Conservation (phyloP, 1,140 invertebrate genomes). For the Anastrepha ludens region DNA sequence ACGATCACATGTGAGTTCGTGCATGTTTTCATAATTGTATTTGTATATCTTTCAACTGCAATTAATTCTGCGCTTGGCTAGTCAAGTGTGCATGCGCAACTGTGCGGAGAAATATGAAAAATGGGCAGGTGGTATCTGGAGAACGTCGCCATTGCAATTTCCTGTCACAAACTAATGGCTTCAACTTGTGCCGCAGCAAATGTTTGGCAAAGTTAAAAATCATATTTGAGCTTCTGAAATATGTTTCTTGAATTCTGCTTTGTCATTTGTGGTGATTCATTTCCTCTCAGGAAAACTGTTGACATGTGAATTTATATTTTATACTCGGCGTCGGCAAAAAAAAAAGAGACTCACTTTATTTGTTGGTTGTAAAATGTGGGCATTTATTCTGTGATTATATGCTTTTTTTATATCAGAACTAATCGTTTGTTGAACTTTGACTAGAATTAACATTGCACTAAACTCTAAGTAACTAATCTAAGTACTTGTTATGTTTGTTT, state of each 20-base stretch:
- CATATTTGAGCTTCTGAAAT: background rate
- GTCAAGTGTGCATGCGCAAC: conserved; percentile 61
- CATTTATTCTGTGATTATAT: too few relatives aligned
- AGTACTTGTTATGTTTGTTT: too few relatives aligned
- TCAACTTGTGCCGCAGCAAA: background rate
- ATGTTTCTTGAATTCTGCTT: background rate
- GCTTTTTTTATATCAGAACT: too few relatives aligned
- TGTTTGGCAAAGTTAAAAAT: background rate
- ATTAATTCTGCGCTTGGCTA: conserved; percentile 70
- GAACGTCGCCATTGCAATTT: background rate
- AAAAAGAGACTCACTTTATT: too few relatives aligned
- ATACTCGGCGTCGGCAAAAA: background rate
- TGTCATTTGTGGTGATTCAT: background rate
- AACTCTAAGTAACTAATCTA: too few relatives aligned
- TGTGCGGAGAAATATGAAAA: background rate
- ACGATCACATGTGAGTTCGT: too few relatives aligned
- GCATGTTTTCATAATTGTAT: too few relatives aligned
- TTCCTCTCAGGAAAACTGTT: background rate
- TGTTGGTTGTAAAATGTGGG: too few relatives aligned
- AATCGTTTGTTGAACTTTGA: too few relatives aligned
- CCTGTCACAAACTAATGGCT: background rate
- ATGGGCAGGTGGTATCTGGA: background rate
- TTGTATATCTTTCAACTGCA: conserved; percentile 51
- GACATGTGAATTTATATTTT: background rate
- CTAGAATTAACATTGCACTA: too few relatives aligned